Base-by-base conservation (phyloP, 2,797 vertebrate species). In the Enoplosus armatus region DNA sequence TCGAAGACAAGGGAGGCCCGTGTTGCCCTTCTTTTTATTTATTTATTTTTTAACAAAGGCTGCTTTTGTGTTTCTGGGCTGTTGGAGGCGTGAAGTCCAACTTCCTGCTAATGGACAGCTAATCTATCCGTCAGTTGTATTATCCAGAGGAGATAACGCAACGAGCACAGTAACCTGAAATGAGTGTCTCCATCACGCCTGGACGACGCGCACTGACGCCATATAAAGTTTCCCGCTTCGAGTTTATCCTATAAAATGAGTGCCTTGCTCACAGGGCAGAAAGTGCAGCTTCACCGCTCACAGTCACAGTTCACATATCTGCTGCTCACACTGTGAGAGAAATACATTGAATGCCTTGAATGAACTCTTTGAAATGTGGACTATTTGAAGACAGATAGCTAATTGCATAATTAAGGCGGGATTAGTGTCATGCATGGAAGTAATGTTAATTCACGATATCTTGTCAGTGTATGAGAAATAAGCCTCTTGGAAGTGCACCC, bases 391-490 rank as follows among this genome's bases (percentile, higher is more conserved):
- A 73, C 59, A 37, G 72, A 59, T 37, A 39, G 67, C 80, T 93
- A 91, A 94, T 93, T 89, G 88, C 85, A 82, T 92, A 84, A 92
- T 94, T 94, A 94, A 82, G 66, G 64, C 51, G 47, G 79, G 91
- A 93, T 94, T 90, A 92, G 78, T 70, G 74, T 75, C 88, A 90
- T 77, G 89, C 85, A 56, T 90, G 69, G 73, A 77, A 79, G 76
- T 84, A 63, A 86, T 80, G 69, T 75, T 73, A 82, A 92, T 89
- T 86, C 50, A 58, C 22, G 54, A 79, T 73, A 18, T 83, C 81
- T 85, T 85, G 82, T 82, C 72, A 70, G 47, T 54, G 74, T 71
- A 61, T 59, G 3, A 51, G 65, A 73, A 73, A 60, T 82, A 81
- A 87, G 80, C 81, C 71, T 75, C 64, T 84, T 74, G 75, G 80